Evolutionary conservation across 2,113 vertebrate species (phyloP), one percentile per base, ranked within the genome.

Genomic region (Oryzias javanicus): DNA sequence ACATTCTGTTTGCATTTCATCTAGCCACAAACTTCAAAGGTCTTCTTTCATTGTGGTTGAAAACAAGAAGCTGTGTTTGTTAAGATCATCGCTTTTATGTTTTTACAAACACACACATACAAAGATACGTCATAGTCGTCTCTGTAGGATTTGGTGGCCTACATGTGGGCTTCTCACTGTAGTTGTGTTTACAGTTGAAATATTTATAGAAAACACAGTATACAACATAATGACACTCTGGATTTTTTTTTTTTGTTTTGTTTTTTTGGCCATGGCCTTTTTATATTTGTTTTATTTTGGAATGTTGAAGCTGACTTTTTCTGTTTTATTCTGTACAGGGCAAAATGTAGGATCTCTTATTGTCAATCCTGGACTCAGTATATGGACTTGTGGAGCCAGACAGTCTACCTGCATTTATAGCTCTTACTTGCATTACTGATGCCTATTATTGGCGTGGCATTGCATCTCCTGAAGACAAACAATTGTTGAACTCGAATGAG

Each of bases 371-470:
- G 60, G 70, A 67, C 66, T 54, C 71, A 52, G 22, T 46, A 67
- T 49, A 67, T 60, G 55, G 78, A 72, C 59, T 67, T 77, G 67
- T 71, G 77, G 85, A 84, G 82, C 79, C 79, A 89, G 87, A 74
- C 60, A 48, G 67, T 75, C 65, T 66, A 13, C 61, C 60, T 53
- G 35, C 66, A 82, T 73, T 79, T 84, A 84, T 84, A 81, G 80
- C 83, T 85, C 77, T 82, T 76, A 49, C 78, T 81, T 67, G 19
- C 76, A 78, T 80, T 83, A 76, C 78, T 50, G 74, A 72, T 74
- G 81, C 60, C 78, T 71, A 76, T 85, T 86, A 86, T 80, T 86
- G 76, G 78, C 56, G 70, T 80, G 83, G 64, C 63, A n/a, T 51
- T 65, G 51, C 76, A 63, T 83, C 65, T 79, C 20, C 27, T 60